Conservation (phyloP, 2,113 vertebrate genomes). For the Campylomormyrus numenius region DNA sequence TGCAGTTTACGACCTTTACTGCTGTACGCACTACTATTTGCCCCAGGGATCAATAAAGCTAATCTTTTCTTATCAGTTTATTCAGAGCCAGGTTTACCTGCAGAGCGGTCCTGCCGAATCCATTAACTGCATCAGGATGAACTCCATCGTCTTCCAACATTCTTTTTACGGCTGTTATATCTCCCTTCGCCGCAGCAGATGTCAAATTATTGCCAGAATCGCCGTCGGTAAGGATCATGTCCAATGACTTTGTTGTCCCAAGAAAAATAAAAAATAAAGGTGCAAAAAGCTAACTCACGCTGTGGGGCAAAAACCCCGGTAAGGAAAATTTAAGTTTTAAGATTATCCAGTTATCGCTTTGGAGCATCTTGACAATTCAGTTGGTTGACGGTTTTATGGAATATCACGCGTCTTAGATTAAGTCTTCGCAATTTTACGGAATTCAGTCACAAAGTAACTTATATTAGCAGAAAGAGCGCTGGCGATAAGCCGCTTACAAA, state of each 20-base stretch:
- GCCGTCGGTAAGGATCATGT: slow-evolving; percentile 71
- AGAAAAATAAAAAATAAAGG: neutral
- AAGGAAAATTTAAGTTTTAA: neutral
- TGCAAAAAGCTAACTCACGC: neutral
- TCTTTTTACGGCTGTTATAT: slow-evolving; percentile 63
- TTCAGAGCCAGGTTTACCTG: slow-evolving; percentile 58
- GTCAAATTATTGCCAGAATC: slow-evolving; percentile 69
- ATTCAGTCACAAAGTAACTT: neutral
- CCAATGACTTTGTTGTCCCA: slow-evolving; percentile 12
- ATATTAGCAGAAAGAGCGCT: neutral
- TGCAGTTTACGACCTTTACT: neutral
- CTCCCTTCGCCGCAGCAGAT: slow-evolving; percentile 71
- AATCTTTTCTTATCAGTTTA: neutral
- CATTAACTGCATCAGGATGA: slow-evolving; percentile 70
- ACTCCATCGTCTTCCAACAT: slow-evolving; percentile 70
- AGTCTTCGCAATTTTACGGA: neutral
- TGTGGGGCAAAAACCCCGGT: neutral
- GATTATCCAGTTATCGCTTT: neutral
- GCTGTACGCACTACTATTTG: neutral
- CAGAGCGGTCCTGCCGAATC: slow-evolving; percentile 75
- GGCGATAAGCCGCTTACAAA: neutral
- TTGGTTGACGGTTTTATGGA: neutral
- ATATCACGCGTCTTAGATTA: neutral
- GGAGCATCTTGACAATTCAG: neutral
- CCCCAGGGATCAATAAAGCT: neutral